Evolutionary conservation across 2,888 invertebrate genomes (phyloP), one percentile per base, ranked within the genome.

Genomic region (Drosophila anomelani): DNA sequence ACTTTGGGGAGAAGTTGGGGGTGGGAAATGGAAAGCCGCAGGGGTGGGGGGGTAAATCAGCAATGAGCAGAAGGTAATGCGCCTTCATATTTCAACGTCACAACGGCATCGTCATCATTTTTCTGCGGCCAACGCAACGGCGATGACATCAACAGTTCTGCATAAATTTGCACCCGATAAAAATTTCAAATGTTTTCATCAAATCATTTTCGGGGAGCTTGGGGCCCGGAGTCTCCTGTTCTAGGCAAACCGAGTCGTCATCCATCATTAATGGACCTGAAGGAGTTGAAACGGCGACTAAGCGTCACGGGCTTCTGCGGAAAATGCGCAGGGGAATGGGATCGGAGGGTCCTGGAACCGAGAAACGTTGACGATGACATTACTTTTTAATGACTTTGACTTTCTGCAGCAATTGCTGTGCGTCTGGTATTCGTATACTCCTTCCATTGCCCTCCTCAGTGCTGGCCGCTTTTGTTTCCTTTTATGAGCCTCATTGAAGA

Each of bases 81-180:
- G 64, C 60, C 76, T 71, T 85, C 88, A 85, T 85, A 89, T 85
- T 89, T 85, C 85, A 85, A 85, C 89, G 85, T 85, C 89, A 85
- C 78, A 68, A 70, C 80, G 77, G 80, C 90, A 81, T 86, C 88
- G 84, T 85, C 85, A 85, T 89, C 85, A 89, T 85, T 89, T 89
- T 75, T 80, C 78, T 76, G 77, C 72, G 81, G 81, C 76, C 78
- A 68, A 60, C 67, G 57, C 68, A 64, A 71, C 54, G 72, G 80
- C 86, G 90, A 88, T 89, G 88, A 90, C 91, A 90, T 90, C 85
- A 90, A 87, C 89, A 89, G 89, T 89, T 89, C 90, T 86, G 91
- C 88, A 90, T 90, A 91, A 91, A 90, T 90, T 90, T 91, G 83
- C 90, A 90, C 86, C 85, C 85, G 85, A 90, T 90, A 91, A 90